Evolutionary conservation across 2,113 vertebrate genomes (phyloP).

Genomic region (Labrus mixtus): DNA sequence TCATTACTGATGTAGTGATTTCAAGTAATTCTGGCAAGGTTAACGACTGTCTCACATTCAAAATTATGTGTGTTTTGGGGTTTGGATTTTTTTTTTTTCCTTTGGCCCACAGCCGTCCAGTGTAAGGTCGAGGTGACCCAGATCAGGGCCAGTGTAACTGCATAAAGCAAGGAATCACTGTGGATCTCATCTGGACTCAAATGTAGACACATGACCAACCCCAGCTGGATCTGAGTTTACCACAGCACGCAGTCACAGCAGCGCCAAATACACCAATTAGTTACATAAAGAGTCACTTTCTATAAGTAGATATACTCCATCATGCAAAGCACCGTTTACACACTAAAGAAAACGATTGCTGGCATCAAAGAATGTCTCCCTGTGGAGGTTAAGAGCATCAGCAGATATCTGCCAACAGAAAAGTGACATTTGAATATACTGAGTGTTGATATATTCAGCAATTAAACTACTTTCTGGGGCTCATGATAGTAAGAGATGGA

Average conservation of each 20-base stretch:
- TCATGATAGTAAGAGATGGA: neutral
- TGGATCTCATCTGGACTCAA: constrained; percentile 66
- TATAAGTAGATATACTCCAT: constrained; percentile 27
- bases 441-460: neutral
- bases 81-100: neutral
- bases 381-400: neutral
- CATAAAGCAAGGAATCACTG: constrained; percentile 29
- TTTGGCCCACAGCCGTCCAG: constrained; percentile 11
- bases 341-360: neutral
- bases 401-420: constrained; percentile 10
- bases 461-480: constrained; percentile 5
- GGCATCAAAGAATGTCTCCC: constrained; percentile 9
- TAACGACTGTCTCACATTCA: constrained; percentile 38
- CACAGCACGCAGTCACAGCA: constrained; percentile 20
- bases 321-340: constrained; percentile 10
- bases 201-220: constrained; percentile 52
- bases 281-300: constrained; percentile 39
- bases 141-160: constrained; percentile 29
- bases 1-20: neutral
- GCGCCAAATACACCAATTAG: constrained; percentile 41
- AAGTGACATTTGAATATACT: constrained; percentile 1
- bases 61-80: neutral
- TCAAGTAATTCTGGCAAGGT: constrained; percentile 9
- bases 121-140: constrained; percentile 46
- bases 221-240: constrained; percentile 63